These are phyloP conservation scores for Sminthurinus signatus DNA, from an alignment of 1,140 invertebrate genomes.

Conservation along the genomic window DNA sequence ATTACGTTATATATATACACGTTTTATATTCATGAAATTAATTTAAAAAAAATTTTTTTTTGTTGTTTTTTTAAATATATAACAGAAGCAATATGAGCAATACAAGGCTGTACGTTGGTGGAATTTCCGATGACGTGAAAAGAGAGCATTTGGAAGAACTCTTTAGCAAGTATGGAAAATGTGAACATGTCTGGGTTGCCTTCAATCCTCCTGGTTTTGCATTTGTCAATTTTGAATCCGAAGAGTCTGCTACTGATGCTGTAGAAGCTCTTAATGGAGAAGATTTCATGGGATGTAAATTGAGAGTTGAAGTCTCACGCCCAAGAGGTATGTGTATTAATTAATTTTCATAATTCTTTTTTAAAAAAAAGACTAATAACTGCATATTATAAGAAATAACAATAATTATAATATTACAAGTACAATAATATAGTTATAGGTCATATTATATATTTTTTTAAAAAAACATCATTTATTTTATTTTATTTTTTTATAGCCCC, in stretches of 20 bases:
- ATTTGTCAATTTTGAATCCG: conserved; percentile 96
- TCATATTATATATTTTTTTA: no score
- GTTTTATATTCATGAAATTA: no score
- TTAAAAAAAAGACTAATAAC: neutral
- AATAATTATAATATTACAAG: no score
- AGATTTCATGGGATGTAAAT: conserved; percentile 57
- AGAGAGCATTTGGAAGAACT: conserved; percentile 80
- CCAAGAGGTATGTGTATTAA: conserved; percentile 52
- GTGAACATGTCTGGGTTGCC: conserved; percentile 91
- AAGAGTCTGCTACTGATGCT: conserved; percentile 87
- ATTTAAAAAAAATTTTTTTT: no score
- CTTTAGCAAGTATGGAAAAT: conserved; percentile 80
- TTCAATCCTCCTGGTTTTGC: conserved; percentile 94
- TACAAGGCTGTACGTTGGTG: conserved; percentile 76
- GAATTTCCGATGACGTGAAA: conserved; percentile 71
- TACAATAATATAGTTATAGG: no score
- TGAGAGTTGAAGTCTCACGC: conserved; percentile 74
- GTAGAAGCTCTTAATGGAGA: conserved; percentile 85
- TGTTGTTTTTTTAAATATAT: no score
- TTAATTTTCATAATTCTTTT: neutral
- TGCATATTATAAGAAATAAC: no score
- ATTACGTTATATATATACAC: no score
- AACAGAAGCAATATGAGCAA: conserved; percentile 34
- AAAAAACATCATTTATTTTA: no score
- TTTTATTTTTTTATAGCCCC: no score